Conservation (phyloP, 2,888 invertebrate species). For the Cheilosia grossa region DNA sequence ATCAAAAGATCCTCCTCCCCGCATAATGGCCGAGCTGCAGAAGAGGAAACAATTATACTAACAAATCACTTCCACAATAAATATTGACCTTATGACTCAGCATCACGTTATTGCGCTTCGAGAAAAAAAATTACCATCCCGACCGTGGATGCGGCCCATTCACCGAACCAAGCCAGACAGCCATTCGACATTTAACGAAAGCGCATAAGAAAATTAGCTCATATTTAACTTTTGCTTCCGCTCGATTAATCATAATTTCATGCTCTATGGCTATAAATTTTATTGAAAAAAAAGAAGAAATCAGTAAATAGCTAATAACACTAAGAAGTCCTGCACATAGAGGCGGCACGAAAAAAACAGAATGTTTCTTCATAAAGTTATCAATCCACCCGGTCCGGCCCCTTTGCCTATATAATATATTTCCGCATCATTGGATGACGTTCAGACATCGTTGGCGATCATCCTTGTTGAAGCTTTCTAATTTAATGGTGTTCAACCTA, state of each 20-base stretch:
- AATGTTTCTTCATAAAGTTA: conserved; percentile 71
- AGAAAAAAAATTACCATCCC: not conserved
- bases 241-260: conserved; percentile 75
- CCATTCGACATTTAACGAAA: conserved; percentile 61
- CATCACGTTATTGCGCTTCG: conserved; percentile 34
- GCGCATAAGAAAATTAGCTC: conserved; percentile 74
- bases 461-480: conserved; percentile 64
- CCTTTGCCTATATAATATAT: conserved; percentile 19
- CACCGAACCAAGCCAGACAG: conserved; percentile 30
- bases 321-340: conserved; percentile 45
- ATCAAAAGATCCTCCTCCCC: conserved; percentile 33
- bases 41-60: conserved; percentile 68
- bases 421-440: conserved; percentile 58
- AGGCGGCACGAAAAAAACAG: conserved; percentile 22
- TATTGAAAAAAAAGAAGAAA: conserved; percentile 28
- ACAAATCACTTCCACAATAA: conserved; percentile 71
- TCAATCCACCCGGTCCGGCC: conserved; percentile 32
- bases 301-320: conserved; percentile 40
- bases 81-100: conserved; percentile 70
- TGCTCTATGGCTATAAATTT: conserved; percentile 69
- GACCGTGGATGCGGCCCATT: not conserved
- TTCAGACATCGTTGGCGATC: conserved; percentile 44
- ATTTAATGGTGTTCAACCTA: conserved; percentile 67
- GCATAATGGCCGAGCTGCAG: conserved; percentile 41
- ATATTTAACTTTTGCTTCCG: conserved; percentile 73